Percentiles rank a stretch among this genome's conserved stretches.
Conservation (phyloP, 2,888 invertebrate species). For the Disparrhopalites patrizii region DNA sequence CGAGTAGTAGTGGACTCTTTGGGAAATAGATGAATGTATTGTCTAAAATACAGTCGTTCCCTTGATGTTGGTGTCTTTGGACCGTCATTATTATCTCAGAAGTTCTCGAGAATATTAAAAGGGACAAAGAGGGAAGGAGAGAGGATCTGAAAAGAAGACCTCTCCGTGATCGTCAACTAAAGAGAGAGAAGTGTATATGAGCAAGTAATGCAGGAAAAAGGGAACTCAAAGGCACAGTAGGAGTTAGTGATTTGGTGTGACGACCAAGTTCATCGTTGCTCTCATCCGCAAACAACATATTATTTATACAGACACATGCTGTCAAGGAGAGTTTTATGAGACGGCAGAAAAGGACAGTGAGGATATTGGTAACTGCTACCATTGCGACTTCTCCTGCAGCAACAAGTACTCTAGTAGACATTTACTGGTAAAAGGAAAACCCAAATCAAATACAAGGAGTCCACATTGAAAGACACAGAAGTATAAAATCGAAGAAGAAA, state of each 20-base stretch:
- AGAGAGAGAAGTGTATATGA: background rate
- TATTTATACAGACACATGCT: background rate
- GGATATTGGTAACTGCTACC: too few species aligned
- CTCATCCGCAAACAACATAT: constrained; percentile 7
- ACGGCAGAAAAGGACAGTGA: background rate
- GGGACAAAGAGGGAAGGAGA: background rate
- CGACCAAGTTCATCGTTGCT: constrained; percentile 1
- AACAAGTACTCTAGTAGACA: too few species aligned
- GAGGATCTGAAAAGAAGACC: background rate
- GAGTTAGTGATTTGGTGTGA: constrained; percentile 14
- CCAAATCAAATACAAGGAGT: constrained; percentile 3
- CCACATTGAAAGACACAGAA: background rate
- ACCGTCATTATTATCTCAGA: background rate
- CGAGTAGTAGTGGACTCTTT: background rate
- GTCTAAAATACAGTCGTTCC: background rate
- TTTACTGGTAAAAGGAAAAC: too few species aligned
- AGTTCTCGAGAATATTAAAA: background rate
- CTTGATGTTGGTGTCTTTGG: background rate
- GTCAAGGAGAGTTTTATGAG: background rate
- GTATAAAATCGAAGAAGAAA: background rate
- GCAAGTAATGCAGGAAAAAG: background rate
- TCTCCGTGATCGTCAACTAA: background rate
- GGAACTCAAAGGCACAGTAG: constrained; percentile 1
- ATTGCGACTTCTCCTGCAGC: too few species aligned
- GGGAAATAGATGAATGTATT: background rate